These are phyloP conservation scores for Ancistrus triradiatus DNA, from an alignment of 2,113 vertebrate genomes.

Conservation along the genomic window DNA sequence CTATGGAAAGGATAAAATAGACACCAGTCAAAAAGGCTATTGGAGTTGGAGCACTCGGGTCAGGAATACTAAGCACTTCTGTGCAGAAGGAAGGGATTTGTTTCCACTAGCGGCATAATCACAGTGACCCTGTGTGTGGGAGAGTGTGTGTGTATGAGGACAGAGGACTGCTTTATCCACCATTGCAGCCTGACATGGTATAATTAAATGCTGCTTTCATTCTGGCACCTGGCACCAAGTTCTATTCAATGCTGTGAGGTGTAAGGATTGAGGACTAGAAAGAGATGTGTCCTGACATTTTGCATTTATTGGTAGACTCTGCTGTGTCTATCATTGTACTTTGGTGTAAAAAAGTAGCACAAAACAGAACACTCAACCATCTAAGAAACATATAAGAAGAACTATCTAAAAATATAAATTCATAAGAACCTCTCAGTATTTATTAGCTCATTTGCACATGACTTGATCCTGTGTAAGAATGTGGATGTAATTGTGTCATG, in stretches of 20 bases:
- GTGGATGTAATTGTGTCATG: no score
- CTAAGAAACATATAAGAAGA: no score
- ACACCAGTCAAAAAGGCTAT: conserved; percentile 29
- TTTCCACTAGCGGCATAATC: conserved; percentile 37
- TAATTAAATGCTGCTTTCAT: conserved; percentile 28
- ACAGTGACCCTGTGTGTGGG: conserved; percentile 36
- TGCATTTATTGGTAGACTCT: background rate
- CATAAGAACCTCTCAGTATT: no score
- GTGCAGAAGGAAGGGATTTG: conserved; percentile 34
- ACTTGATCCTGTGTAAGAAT: no score
- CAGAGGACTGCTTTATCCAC: conserved; percentile 36
- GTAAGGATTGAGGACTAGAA: background rate
- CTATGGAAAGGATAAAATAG: background rate
- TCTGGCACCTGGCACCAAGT: conserved; percentile 28
- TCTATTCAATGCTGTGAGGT: conserved; percentile 18
- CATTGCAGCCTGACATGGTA: conserved; percentile 5
- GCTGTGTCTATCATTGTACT: no score
- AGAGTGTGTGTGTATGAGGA: conserved; percentile 28
- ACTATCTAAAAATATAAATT: no score
- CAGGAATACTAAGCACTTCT: conserved; percentile 42
- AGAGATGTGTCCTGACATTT: no score
- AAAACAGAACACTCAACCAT: no score
- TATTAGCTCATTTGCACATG: no score
- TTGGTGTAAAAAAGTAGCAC: no score
- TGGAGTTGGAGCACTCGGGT: background rate